These are phyloP conservation scores for Euthynnus affinis DNA, from an alignment of 2,797 vertebrate species.

Conservation along the genomic window DNA sequence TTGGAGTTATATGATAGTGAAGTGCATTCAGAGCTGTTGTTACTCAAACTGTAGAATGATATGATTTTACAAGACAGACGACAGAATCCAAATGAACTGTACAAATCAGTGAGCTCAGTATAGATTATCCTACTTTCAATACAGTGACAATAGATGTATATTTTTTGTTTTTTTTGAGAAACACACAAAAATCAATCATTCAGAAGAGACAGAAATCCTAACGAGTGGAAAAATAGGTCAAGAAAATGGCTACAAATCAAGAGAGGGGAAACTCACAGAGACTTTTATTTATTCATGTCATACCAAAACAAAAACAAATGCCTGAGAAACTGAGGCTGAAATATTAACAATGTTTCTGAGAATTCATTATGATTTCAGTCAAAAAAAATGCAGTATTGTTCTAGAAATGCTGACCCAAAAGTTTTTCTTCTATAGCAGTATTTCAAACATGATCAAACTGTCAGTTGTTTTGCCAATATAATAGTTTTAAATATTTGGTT, in stretches of 20 bases:
- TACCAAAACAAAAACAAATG: not conserved
- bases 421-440: not conserved
- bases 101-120: not conserved
- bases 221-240: not conserved
- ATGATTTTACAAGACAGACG: not conserved
- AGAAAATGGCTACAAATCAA: conserved; percentile 7
- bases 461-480: not conserved
- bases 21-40: conserved; percentile 8
- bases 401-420: conserved; percentile 4
- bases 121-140: not conserved
- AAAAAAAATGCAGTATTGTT: not conserved
- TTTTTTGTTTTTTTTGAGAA: not conserved
- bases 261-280: conserved; percentile 2
- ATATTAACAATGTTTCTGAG: not conserved
- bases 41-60: not conserved
- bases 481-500: not conserved
- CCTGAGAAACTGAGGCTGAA: not conserved
- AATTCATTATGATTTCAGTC: not conserved
- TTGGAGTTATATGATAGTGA: not conserved
- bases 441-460: too few relatives aligned
- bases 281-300: conserved; percentile 8
- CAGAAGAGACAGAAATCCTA: not conserved
- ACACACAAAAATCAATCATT: not conserved
- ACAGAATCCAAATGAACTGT: not conserved
- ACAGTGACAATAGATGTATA: not conserved